Evolutionary conservation across 1,140 invertebrate species (phyloP).

Genomic region (Trichonephila clavata): DNA sequence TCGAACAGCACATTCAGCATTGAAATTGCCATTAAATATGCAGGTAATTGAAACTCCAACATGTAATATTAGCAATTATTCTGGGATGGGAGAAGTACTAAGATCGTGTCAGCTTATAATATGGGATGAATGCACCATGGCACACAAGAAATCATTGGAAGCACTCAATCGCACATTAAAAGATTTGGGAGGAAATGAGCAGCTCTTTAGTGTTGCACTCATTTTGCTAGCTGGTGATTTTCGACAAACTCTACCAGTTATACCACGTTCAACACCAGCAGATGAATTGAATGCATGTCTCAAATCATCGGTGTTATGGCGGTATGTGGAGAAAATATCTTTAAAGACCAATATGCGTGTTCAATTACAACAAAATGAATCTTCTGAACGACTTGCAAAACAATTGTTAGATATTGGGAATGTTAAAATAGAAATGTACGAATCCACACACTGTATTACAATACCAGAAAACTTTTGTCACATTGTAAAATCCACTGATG

Average conservation of each 20-base stretch:
- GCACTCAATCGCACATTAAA: constrained; percentile 80
- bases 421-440: background rate
- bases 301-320: constrained; percentile 13
- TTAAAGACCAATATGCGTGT: no score
- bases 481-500: background rate
- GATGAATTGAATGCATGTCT: constrained; percentile 55
- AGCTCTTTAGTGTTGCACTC: constrained; percentile 77
- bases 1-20: constrained; percentile 82
- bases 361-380: no score
- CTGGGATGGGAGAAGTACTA: constrained; percentile 19
- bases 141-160: constrained; percentile 78
- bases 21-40: constrained; percentile 81
- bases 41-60: constrained; percentile 76
- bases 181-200: constrained; percentile 64
- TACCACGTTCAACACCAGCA: constrained; percentile 66
- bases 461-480: constrained; percentile 19
- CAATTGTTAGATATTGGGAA: no score
- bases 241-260: constrained; percentile 82
- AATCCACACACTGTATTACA: constrained; percentile 34
- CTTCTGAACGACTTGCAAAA: background rate
- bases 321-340: no score
- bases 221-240: constrained; percentile 81
- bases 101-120: constrained; percentile 77
- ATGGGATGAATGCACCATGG: constrained; percentile 79
- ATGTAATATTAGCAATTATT: background rate